Evolutionary conservation across 2,888 invertebrate genomes (phyloP).

Genomic region (Drosophila niveifrons): DNA sequence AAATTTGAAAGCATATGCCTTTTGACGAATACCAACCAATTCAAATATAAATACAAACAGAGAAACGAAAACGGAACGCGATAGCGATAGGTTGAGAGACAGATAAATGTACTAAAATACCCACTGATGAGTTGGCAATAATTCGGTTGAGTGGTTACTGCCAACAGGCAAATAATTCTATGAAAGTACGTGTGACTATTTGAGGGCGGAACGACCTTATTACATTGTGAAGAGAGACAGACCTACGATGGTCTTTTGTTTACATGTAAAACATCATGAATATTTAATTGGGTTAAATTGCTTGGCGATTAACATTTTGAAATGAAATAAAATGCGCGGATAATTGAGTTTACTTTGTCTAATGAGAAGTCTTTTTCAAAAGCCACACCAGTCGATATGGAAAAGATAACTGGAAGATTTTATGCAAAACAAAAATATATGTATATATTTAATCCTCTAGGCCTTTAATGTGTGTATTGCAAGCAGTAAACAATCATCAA

Average conservation of each 20-base stretch:
- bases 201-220: conserved; percentile 62
- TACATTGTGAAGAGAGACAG: conserved; percentile 32
- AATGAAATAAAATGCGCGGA: conserved; percentile 71
- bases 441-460: no score
- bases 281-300: conserved; percentile 80
- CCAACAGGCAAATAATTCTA: conserved; percentile 78
- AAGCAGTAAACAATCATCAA: no score
- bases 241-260: conserved; percentile 72
- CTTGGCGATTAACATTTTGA: conserved; percentile 73
- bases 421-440: no score
- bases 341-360: conserved; percentile 78
- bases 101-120: conserved; percentile 74
- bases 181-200: conserved; percentile 61
- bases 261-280: conserved; percentile 73
- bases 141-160: conserved; percentile 78
- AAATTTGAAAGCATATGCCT: conserved; percentile 65
- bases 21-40: conserved; percentile 43
- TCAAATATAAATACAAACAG: conserved; percentile 22
- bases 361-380: conserved; percentile 60
- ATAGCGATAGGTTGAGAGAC: conserved; percentile 30
- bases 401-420: background rate
- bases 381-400: conserved; percentile 18
- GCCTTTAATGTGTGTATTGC: no score
- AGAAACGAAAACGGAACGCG: conserved; percentile 2
- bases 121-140: conserved; percentile 79